Conservation (phyloP, 2,113 vertebrate genomes). For the Anas platyrhynchos region DNA sequence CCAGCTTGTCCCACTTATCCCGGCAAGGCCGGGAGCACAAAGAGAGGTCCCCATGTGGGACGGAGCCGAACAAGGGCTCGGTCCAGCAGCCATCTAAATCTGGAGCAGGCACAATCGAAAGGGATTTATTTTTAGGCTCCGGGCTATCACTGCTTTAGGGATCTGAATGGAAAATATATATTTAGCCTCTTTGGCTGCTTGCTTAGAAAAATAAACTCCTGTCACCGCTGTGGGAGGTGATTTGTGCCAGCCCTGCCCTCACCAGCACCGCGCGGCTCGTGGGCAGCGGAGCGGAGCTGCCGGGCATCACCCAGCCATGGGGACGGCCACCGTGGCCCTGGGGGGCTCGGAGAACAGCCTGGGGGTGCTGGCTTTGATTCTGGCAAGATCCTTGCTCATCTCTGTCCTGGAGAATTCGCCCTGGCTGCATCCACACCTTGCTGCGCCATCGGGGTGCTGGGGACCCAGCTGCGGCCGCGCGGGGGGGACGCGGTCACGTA, state of each 20-base stretch:
- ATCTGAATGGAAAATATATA: constrained; percentile 67
- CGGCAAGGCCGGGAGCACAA: neutral
- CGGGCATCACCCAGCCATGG: neutral
- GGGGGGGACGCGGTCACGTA: neutral
- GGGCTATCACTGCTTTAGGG: constrained; percentile 51
- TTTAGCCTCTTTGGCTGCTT: constrained; percentile 55
- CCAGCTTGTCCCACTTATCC: neutral
- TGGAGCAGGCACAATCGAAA: constrained; percentile 33
- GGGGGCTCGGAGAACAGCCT: neutral
- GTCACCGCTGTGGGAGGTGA: neutral
- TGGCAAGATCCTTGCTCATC: neutral
- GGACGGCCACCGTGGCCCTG: neutral
- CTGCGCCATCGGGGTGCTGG: fast-evolving
- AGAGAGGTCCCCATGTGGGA: neutral
- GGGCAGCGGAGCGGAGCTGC: neutral
- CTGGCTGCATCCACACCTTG: fast-evolving
- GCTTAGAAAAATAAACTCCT: constrained; percentile 58
- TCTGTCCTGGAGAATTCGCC: fast-evolving
- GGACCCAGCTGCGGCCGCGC: fast-evolving
- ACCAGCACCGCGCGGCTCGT: fast-evolving
- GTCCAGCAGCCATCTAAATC: constrained; percentile 20
- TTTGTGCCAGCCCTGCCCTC: constrained; percentile 47
- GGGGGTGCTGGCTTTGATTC: neutral
- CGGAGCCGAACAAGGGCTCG: neutral
- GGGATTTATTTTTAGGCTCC: constrained; percentile 64